phyloP scores from a whole-genome alignment of 2,797 vertebrate genomes.

The Oreonectes daqikongensis region DNA sequence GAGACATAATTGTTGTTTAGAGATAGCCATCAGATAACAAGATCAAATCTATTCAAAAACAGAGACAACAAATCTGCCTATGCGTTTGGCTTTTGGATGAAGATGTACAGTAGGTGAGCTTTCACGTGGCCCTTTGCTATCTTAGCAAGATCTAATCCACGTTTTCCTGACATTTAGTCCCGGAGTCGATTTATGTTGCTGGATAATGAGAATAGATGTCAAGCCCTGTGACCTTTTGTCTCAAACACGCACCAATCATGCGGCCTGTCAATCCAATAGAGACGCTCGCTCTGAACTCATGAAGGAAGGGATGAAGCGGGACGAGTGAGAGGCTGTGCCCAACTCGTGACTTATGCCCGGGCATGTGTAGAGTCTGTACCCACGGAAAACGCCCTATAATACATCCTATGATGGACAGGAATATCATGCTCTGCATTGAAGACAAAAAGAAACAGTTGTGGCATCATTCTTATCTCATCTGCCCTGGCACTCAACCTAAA shows the following conservation, averaged over 20 bases:
- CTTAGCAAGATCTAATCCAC: slow-evolving; percentile 42
- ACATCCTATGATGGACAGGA: background rate
- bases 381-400: too few species aligned
- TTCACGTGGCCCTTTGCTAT: slow-evolving; percentile 9
- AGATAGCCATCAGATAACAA: slow-evolving; percentile 9
- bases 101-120: slow-evolving; percentile 21
- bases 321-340: background rate
- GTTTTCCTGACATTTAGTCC: slow-evolving; percentile 53
- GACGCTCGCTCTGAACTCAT: slow-evolving; percentile 5
- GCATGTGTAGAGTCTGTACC: background rate
- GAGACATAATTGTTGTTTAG: slow-evolving; percentile 1
- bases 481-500: slow-evolving; percentile 1
- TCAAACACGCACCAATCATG: slow-evolving; percentile 37
- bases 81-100: slow-evolving; percentile 1
- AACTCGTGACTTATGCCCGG: background rate
- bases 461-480: background rate
- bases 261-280: slow-evolving; percentile 37
- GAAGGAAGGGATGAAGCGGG: background rate
- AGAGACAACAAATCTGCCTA: background rate
- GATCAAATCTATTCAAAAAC: background rate
- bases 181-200: slow-evolving; percentile 41
- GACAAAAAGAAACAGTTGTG: background rate
- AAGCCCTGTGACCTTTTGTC: slow-evolving; percentile 52
- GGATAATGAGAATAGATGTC: slow-evolving; percentile 49
- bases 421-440: background rate